phyloP scores from a whole-genome alignment of 2,888 invertebrate species.

The Chrysomela aeneicollis region DNA sequence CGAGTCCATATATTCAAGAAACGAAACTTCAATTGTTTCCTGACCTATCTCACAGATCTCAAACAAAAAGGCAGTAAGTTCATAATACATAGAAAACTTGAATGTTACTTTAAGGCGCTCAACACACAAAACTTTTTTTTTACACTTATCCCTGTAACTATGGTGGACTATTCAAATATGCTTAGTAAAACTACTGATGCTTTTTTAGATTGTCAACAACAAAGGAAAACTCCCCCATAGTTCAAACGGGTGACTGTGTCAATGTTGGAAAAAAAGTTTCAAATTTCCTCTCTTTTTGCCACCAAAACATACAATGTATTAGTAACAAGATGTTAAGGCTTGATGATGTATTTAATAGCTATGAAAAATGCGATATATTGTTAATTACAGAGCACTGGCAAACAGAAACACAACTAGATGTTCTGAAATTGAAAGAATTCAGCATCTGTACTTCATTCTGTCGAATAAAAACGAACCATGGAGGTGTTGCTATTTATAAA shows the following conservation, averaged over 20 bases:
- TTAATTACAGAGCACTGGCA: too few relatives aligned
- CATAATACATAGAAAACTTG: constrained; percentile 10
- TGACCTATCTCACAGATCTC: constrained; percentile 10
- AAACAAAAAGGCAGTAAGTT: constrained; percentile 10
- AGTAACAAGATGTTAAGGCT: too few relatives aligned
- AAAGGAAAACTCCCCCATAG: constrained; percentile 7
- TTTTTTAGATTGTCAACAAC: constrained; percentile 12
- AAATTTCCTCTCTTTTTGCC: too few relatives aligned
- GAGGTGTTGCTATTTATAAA: constrained; percentile 16
- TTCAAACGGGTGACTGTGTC: background rate
- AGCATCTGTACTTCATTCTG: constrained; percentile 17
- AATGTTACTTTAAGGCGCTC: background rate
- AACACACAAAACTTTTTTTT: constrained; percentile 1
- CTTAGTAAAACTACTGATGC: background rate
- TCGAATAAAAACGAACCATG: constrained; percentile 1
- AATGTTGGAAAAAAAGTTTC: background rate
- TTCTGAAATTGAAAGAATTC: too few relatives aligned
- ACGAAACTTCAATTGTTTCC: constrained; percentile 8
- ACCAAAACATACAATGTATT: too few relatives aligned
- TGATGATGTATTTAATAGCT: constrained; percentile 13
- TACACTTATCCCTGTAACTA: constrained; percentile 10
- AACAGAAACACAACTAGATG: too few relatives aligned
- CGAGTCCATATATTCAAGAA: constrained; percentile 10
- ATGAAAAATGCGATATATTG: constrained; percentile 14
- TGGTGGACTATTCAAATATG: constrained; percentile 9